phyloP scores from a whole-genome alignment of 2,113 vertebrate genomes.

The Thinocorus orbignyianus region DNA sequence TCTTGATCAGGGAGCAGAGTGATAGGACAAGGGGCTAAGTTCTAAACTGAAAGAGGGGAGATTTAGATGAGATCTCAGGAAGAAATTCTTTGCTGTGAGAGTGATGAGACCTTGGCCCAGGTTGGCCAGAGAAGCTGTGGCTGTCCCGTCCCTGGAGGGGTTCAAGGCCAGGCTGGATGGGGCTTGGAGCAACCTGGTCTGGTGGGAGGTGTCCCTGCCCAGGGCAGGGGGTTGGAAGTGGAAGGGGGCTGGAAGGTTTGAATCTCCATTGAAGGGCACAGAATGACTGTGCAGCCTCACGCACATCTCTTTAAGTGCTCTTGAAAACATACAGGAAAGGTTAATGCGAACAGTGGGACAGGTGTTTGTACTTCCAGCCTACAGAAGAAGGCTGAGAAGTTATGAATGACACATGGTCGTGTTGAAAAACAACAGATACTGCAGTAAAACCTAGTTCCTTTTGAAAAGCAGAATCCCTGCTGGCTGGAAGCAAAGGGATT shows the following conservation, averaged over 20 bases:
- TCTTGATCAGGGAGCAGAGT: too few species aligned
- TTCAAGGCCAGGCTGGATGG: too few species aligned
- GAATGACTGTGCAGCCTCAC: not conserved
- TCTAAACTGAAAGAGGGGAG: too few species aligned
- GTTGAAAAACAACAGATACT: not conserved
- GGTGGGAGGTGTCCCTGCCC: too few species aligned
- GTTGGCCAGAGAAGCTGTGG: too few species aligned
- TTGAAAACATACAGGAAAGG: not conserved
- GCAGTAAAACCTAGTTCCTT: not conserved
- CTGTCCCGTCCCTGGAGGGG: too few species aligned
- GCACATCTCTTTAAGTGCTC: not conserved
- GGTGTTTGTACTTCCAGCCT: not conserved
- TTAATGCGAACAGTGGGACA: not conserved
- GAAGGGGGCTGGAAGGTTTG: not conserved
- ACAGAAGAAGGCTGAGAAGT: not conserved
- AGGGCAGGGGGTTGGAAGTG: too few species aligned
- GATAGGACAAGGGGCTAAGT: too few species aligned
- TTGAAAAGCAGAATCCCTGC: not conserved
- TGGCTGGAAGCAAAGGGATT: not conserved
- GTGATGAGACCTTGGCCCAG: too few species aligned
- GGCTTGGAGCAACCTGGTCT: too few species aligned
- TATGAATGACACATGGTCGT: not conserved
- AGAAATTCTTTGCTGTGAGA: too few species aligned
- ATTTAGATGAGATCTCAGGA: too few species aligned
- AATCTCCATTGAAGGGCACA: not conserved